A percentile compares a stretch with the other conserved stretches of the same genome.
Evolutionary conservation across 2,888 invertebrate species (phyloP).

Genomic region (Ornithoptera alexandrae): DNA sequence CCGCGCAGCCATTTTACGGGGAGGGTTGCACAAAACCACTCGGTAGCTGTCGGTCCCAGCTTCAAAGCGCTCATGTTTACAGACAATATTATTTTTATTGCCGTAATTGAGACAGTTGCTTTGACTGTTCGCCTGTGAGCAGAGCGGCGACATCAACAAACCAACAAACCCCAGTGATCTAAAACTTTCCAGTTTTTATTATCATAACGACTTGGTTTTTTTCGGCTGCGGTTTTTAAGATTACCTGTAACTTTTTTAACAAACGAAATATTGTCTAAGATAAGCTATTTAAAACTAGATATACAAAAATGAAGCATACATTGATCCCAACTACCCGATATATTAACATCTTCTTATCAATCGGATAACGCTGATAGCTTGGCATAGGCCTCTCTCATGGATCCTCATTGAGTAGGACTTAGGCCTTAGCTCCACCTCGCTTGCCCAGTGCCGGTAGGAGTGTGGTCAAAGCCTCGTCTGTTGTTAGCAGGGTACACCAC

Average conservation of each 20-base stretch:
- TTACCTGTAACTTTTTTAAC: neutral
- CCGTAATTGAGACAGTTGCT: constrained; percentile 68
- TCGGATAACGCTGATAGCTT: no score
- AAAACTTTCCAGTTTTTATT: constrained; percentile 64
- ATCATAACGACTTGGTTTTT: constrained; percentile 10
- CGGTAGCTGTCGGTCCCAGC: constrained; percentile 67
- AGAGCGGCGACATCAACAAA: constrained; percentile 46
- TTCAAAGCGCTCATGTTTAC: constrained; percentile 70
- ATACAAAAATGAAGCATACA: no score
- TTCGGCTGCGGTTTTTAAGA: constrained; percentile 31
- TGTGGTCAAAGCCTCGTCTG: no score
- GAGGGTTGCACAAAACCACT: constrained; percentile 74
- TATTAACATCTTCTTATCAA: no score
- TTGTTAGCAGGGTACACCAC: no score
- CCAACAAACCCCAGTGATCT: constrained; percentile 31
- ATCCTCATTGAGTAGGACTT: no score
- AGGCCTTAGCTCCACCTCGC: no score
- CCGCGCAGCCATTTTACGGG: constrained; percentile 39
- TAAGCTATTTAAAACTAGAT: neutral
- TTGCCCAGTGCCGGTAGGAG: no score
- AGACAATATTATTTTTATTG: constrained; percentile 78
- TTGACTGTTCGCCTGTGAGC: constrained; percentile 47
- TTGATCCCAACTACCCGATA: no score
- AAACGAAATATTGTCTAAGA: neutral
- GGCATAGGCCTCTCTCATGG: no score